Base-by-base conservation (phyloP, 2,888 invertebrate species). In the Drosophila silvestris region DNA sequence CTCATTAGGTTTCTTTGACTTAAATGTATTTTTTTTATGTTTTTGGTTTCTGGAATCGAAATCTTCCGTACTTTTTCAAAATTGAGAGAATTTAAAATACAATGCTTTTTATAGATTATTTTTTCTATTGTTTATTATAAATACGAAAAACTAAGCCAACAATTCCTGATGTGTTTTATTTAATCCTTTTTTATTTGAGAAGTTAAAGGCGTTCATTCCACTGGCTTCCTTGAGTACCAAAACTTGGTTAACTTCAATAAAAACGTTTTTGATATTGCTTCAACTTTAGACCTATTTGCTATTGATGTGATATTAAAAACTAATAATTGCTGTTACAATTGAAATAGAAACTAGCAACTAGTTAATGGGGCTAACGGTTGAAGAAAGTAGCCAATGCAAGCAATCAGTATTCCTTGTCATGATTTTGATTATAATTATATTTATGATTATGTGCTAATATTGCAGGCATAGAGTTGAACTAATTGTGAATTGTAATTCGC, bases 401-500 rank as follows among this genome's bases (percentile, higher is more conserved):
- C 22, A 47, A 47, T 47, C 14, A 22, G 44, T 44, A 44, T 44
- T 44, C n/a, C 22, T 44, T 22, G 12, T 14, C 44, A 47, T 7
- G 47, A 47, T 22, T 22, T 12, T 33, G 39, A 57, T 39, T 32
- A 62, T 51, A 26, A 62, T 58, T 30, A 35, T 50, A 56, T 64
- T 71, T 19, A 30, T 28, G 35, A 32, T 44, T 19, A 44, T 67
- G 32, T 70, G 70, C 61, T 58, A 72, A 54, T 60, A 59, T 47
- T 39, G 64, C 16, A 16, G 26, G 47, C 47, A 47, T 5, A 32
- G 41, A 37, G 22, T 60, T 60, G 80, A 77, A 65, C 77, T 68
- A 79, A 77, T 79, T 79, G 64, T 1, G 58, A 65, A 67, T 78
- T 76, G 22, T 37, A 54, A 61, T 71, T 66, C 59, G 32, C 62